Conservation (phyloP, 2,113 vertebrate species). For the Glareola pratincola region DNA sequence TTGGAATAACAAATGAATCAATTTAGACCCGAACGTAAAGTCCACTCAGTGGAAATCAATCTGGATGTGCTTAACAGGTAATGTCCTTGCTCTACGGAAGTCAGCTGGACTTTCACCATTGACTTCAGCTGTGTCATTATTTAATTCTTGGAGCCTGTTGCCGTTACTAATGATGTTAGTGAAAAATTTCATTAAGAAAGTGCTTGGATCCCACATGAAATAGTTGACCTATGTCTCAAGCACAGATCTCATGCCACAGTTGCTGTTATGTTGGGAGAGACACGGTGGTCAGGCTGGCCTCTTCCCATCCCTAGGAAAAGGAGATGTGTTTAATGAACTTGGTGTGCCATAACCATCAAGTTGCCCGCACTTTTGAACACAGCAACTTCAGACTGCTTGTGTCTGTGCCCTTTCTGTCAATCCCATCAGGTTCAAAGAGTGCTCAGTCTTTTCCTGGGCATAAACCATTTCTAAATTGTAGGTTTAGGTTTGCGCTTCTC, state of each 20-base stretch:
- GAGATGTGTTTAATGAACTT: neutral
- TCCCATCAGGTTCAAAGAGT: neutral
- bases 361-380: neutral
- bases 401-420: neutral
- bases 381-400: neutral
- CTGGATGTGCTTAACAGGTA: neutral
- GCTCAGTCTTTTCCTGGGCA: neutral
- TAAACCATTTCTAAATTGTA: neutral
- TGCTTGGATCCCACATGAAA: neutral
- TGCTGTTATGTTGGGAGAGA: neutral
- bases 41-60: constrained; percentile 5
- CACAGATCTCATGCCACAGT: neutral
- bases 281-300: neutral
- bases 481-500: neutral
- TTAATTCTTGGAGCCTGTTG: neutral
- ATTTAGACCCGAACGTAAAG: neutral
- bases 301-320: neutral
- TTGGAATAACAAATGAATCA: constrained; percentile 25
- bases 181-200: neutral
- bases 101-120: neutral
- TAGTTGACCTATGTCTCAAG: neutral
- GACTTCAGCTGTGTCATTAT: neutral
- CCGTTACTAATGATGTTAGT: neutral
- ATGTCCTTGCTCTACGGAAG: neutral
- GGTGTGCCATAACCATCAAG: neutral